Evolutionary conservation across 2,888 invertebrate species (phyloP), one percentile per base, ranked within the genome.

Genomic region (Drosophila fulvimacula): DNA sequence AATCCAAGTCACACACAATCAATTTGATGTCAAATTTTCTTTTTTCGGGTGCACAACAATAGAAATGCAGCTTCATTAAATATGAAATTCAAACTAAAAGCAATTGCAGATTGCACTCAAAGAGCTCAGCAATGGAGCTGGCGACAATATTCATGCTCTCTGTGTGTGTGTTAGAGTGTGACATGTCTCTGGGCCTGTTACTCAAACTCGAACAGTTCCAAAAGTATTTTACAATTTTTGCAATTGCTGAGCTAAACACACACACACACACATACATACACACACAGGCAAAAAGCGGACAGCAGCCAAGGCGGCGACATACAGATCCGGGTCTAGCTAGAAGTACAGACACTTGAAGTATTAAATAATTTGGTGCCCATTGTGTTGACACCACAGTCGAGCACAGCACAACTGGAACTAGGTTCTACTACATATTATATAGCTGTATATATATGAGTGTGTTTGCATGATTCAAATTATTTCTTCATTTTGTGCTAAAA

Each of bases 341-440:
- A 46, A 57, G 61, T 51, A 69, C 79, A 84, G 79, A 84, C 82
- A 85, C 73, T 86, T 81, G 87, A 87, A 87, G 82, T 86, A 86
- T 88, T 88, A 89, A 86, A 89, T 86, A 86, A 86, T 86, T 89
- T 86, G 90, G 88, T 80, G 89, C 86, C 86, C 85, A 86, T 85
- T 89, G 88, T 89, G 88, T 79, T 82, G 88, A 78, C 84, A 81
- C 76, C 71, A 69, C 65, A 62, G 72, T 59, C 67, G 53, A 67
- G 69, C 65, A 59, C 65, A 64, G 46, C 64, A 71, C 64, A 71
- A 58, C 53, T 83, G 42, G 39, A 65, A 51, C 55, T 53, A 17
- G 61, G 21, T 36, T 52, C 30, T 24, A 52, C 46, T 38, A 24
- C 15, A 52, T 24, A 21, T 32, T 52, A 38, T 41, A 21, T 51